A percentile compares a stretch with the other conserved stretches of the same genome.
phyloP scores from a whole-genome alignment of 2,113 vertebrate species.

The Odocoileus virginianus region DNA sequence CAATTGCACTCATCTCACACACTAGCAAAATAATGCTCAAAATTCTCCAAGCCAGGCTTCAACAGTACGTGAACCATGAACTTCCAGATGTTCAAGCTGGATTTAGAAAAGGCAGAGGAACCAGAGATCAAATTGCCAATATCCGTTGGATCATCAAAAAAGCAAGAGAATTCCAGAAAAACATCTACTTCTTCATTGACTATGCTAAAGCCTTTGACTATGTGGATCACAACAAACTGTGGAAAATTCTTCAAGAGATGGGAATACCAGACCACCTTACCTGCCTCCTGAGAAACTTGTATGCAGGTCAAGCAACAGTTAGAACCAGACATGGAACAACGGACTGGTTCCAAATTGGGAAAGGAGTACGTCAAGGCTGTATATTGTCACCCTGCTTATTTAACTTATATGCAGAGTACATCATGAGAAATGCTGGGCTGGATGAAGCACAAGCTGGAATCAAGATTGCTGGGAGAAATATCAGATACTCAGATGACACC shows the following conservation, averaged over 20 bases:
- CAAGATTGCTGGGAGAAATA: not conserved
- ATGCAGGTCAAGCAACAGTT: not conserved
- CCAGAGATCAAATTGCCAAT: not conserved
- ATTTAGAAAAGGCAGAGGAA: not conserved
- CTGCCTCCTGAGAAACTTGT: not conserved
- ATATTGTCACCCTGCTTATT: not conserved
- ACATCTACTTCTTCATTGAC: not conserved
- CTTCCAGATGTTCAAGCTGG: not conserved
- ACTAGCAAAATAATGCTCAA: not conserved
- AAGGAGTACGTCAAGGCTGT: not conserved
- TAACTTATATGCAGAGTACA: not conserved
- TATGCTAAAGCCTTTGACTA: not conserved
- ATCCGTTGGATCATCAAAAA: not conserved
- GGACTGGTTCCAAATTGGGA: not conserved
- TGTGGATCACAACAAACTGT: not conserved
- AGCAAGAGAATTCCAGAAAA: not conserved
- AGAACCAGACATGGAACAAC: not conserved
- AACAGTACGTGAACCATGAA: not conserved
- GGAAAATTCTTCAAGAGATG: not conserved
- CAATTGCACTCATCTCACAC: not conserved
- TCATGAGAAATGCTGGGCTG: not conserved
- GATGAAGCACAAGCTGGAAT: not conserved
- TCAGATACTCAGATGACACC: not conserved
- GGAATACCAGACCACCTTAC: not conserved
- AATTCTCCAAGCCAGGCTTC: not conserved